phyloP scores from a whole-genome alignment of 2,797 vertebrate genomes.

The Pipistrellus nathusii region DNA sequence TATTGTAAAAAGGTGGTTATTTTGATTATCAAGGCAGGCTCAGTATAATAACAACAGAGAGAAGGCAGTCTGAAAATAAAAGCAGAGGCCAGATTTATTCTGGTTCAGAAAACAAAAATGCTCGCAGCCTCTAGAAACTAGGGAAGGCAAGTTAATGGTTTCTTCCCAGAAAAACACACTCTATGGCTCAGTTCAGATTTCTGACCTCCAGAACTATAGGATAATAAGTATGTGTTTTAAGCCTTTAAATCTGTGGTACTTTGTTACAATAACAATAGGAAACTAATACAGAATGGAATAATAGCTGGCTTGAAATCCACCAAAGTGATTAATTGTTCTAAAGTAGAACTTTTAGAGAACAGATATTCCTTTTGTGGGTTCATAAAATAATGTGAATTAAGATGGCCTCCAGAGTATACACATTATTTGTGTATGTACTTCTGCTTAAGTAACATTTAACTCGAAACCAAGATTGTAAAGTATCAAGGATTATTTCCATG shows the following conservation, averaged over 20 bases:
- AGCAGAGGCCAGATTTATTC: background rate
- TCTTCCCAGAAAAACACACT: background rate
- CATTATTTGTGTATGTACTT: background rate
- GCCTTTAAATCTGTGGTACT: background rate
- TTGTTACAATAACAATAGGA: background rate
- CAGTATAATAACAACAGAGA: background rate
- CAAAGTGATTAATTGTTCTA: background rate
- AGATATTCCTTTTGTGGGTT: background rate
- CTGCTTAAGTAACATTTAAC: slow-evolving; percentile 3
- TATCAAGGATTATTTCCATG: slow-evolving; percentile 62
- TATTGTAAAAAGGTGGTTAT: background rate
- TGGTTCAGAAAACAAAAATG: background rate
- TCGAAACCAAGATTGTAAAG: slow-evolving; percentile 35
- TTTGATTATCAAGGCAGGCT: background rate
- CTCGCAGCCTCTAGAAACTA: background rate
- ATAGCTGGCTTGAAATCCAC: background rate
- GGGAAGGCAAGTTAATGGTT: background rate
- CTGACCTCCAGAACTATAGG: background rate
- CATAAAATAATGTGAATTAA: slow-evolving; percentile 4
- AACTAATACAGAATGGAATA: background rate
- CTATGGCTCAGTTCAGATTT: background rate
- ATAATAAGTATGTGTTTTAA: background rate
- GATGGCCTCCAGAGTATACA: background rate
- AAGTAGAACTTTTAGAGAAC: slow-evolving; percentile 20
- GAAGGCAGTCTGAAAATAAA: background rate